Evolutionary conservation across 2,888 invertebrate genomes (phyloP).

Genomic region (Spisula subtruncata): DNA sequence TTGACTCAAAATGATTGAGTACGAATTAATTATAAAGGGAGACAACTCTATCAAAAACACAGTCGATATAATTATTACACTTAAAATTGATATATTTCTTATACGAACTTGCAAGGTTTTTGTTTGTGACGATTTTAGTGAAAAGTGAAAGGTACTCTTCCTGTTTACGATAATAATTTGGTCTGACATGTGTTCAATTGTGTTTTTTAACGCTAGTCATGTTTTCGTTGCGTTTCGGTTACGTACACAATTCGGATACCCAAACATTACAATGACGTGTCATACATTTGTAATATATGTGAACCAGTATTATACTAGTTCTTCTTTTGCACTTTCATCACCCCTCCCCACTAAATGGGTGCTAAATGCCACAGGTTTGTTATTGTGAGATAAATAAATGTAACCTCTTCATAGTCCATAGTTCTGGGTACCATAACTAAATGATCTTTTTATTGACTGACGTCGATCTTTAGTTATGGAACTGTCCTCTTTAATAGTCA

Average conservation of each 20-base stretch:
- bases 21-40: neutral
- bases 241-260: neutral
- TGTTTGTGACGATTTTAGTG: neutral
- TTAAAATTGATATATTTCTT: neutral
- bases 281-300: neutral
- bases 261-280: neutral
- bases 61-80: neutral
- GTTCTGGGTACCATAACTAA: no score
- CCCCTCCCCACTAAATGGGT: no score
- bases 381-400: no score
- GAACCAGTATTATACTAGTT: neutral
- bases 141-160: neutral
- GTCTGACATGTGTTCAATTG: neutral
- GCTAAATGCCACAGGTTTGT: no score
- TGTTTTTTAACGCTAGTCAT: neutral
- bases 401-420: no score
- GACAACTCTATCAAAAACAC: neutral
- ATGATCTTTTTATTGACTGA: no score
- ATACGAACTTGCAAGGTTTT: neutral
- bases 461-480: no score
- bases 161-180: neutral
- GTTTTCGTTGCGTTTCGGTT: neutral
- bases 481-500: no score
- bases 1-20: no score
- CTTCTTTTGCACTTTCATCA: neutral